Percentiles rank a stretch among this genome's conserved stretches.
These are phyloP conservation scores for Dione vanillae DNA, from an alignment of 2,888 invertebrate species.

Conservation along the genomic window DNA sequence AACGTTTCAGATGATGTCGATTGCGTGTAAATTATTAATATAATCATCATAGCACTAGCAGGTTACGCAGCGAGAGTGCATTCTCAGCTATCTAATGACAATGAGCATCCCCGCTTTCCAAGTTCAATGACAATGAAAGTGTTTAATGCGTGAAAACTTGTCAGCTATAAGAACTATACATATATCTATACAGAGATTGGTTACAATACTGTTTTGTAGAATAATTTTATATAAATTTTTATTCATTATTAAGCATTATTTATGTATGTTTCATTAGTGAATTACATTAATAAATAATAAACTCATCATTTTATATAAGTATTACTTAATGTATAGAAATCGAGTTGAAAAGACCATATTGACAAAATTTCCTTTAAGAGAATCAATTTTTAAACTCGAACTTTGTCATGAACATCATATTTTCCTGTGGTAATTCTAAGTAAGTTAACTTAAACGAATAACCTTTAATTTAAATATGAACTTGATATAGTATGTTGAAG, in stretches of 20 bases:
- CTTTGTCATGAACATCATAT: too few relatives aligned
- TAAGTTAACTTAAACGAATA: too few relatives aligned
- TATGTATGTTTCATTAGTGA: background rate
- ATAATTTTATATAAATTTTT: background rate
- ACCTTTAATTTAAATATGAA: background rate
- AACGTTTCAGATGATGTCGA: constrained; percentile 19
- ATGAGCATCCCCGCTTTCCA: constrained; percentile 82
- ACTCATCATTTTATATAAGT: too few relatives aligned
- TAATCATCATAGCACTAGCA: constrained; percentile 31
- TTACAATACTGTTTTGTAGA: constrained; percentile 19
- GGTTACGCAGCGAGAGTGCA: constrained; percentile 75
- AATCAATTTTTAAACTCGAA: too few relatives aligned
- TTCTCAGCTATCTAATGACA: constrained; percentile 79
- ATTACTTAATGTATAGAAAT: too few relatives aligned
- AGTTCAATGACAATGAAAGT: constrained; percentile 84
- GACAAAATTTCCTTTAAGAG: too few relatives aligned
- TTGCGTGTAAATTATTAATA: constrained; percentile 38
- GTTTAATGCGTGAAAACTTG: constrained; percentile 79
- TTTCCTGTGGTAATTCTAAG: too few relatives aligned
- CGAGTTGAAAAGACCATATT: too few relatives aligned
- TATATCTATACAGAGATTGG: constrained; percentile 44
- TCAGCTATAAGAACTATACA: constrained; percentile 60
- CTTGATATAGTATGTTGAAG: background rate
- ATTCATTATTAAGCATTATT: background rate
- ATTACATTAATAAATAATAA: background rate